A percentile compares a stretch with the other conserved stretches of the same genome.
Evolutionary conservation across 1,140 invertebrate species (phyloP).

Genomic region (Diorhabda carinulata): DNA sequence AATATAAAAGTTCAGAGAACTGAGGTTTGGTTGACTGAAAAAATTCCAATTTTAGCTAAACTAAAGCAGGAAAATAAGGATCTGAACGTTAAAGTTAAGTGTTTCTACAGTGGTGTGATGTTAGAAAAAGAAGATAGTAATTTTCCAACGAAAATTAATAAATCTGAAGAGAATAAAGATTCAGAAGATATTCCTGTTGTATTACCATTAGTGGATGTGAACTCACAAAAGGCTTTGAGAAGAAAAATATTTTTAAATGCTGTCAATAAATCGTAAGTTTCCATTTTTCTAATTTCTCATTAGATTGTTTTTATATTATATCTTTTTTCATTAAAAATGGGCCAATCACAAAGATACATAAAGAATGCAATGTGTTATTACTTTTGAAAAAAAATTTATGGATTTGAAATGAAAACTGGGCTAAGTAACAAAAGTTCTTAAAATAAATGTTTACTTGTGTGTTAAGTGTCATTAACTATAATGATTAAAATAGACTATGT

Average conservation of each 20-base stretch:
- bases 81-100: slow-evolving; percentile 55
- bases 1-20: slow-evolving; percentile 21
- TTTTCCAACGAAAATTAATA: slow-evolving; percentile 32
- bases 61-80: slow-evolving; percentile 56
- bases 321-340: too few relatives aligned
- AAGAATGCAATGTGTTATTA: too few relatives aligned
- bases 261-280: slow-evolving; percentile 51
- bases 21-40: not conserved
- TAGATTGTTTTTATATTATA: too few relatives aligned
- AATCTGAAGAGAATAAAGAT: slow-evolving; percentile 39
- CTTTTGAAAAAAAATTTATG: too few relatives aligned
- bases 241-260: slow-evolving; percentile 55
- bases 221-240: slow-evolving; percentile 55
- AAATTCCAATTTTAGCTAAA: not conserved
- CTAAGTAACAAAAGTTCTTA: too few relatives aligned
- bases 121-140: slow-evolving; percentile 35
- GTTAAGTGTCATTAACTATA: too few relatives aligned
- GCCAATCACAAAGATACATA: too few relatives aligned
- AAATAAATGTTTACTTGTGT: too few relatives aligned
- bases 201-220: slow-evolving; percentile 54
- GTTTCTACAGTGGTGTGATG: slow-evolving; percentile 50
- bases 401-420: too few relatives aligned
- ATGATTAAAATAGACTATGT: too few relatives aligned
- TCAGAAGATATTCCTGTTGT: slow-evolving; percentile 39
- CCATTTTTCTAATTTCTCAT: not conserved